phyloP scores from a whole-genome alignment of 1,140 invertebrate species.

The Vanessa tameamea region DNA sequence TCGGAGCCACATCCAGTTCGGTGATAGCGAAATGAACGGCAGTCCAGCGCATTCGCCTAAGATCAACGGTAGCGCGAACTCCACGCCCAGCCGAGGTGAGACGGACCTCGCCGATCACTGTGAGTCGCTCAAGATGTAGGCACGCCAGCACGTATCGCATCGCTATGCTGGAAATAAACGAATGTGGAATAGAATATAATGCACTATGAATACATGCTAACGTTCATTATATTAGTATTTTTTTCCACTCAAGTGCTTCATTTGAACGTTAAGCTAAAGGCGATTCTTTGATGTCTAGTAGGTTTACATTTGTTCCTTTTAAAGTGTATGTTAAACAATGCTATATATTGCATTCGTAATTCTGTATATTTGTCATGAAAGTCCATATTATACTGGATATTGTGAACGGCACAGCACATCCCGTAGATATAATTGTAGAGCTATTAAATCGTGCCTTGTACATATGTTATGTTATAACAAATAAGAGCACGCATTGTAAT shows the following conservation, averaged over 20 bases:
- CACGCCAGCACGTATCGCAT: slow-evolving; percentile 51
- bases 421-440: slow-evolving; percentile 23
- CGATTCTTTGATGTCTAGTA: neutral
- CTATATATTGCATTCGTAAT: neutral
- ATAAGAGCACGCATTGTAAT: slow-evolving; percentile 17
- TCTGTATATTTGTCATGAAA: neutral
- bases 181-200: slow-evolving; percentile 38
- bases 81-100: slow-evolving; percentile 77
- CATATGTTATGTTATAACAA: slow-evolving; percentile 13
- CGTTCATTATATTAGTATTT: neutral
- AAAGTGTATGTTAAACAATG: neutral
- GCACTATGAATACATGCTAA: slow-evolving; percentile 5
- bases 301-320: neutral
- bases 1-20: slow-evolving; percentile 76
- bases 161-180: slow-evolving; percentile 31
- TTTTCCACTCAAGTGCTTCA: neutral
- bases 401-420: slow-evolving; percentile 3
- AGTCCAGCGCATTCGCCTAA: slow-evolving; percentile 64
- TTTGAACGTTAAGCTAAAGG: neutral
- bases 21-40: slow-evolving; percentile 63
- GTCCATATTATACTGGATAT: neutral
- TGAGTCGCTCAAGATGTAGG: slow-evolving; percentile 74
- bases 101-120: slow-evolving; percentile 66
- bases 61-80: slow-evolving; percentile 68
- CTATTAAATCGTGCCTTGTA: slow-evolving; percentile 16